phyloP scores from a whole-genome alignment of 2,888 invertebrate species.

The Cordilura impudica region DNA sequence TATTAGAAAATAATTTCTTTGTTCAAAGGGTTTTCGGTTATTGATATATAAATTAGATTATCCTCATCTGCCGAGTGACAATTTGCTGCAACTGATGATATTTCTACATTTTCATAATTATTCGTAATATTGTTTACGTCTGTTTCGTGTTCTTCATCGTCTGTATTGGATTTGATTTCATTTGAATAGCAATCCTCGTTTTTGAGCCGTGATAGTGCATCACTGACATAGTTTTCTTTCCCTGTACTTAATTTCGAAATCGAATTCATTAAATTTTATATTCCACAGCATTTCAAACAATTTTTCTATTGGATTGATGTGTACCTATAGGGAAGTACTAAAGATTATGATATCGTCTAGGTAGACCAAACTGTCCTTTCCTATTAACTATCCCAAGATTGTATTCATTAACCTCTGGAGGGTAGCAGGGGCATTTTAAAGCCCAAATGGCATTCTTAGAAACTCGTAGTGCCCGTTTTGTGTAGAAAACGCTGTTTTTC shows the following conservation, averaged over 20 bases:
- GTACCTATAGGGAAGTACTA: conserved; percentile 66
- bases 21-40: conserved; percentile 14
- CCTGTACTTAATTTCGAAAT: conserved; percentile 14
- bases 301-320: conserved; percentile 61
- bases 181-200: not conserved
- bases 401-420: conserved; percentile 64
- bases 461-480: not conserved
- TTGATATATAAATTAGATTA: not conserved
- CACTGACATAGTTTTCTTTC: conserved; percentile 3
- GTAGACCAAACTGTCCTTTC: conserved; percentile 68
- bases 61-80: conserved; percentile 14
- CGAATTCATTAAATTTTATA: conserved; percentile 3
- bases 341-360: conserved; percentile 71
- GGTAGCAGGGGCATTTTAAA: not conserved
- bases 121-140: not conserved
- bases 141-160: not conserved
- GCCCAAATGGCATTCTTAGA: not conserved
- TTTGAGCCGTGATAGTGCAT: not conserved
- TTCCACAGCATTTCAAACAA: conserved; percentile 63
- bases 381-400: conserved; percentile 63
- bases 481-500: not conserved
- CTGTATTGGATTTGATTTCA: not conserved
- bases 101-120: not conserved
- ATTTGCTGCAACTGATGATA: not conserved
- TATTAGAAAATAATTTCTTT: not conserved